phyloP scores from a whole-genome alignment of 2,888 invertebrate species.

The Ischnus inquisitorius region DNA sequence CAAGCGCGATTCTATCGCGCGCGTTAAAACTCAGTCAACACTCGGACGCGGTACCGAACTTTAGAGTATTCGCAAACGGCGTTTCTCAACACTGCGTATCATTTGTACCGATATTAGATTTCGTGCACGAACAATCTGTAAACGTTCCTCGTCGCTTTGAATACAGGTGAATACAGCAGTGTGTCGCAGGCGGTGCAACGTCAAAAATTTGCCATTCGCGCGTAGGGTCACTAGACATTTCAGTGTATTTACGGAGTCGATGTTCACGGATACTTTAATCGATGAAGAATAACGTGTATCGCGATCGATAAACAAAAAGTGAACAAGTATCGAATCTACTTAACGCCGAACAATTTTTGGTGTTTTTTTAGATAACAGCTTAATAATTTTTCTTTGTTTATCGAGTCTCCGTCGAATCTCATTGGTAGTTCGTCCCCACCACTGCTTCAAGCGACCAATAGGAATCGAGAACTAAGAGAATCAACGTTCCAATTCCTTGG shows the following conservation, averaged over 20 bases:
- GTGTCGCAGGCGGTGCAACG: neutral
- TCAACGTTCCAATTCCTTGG: neutral
- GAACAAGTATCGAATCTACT: no score
- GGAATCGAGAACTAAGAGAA: neutral
- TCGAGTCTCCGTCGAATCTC: no score
- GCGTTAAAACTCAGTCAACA: slow-evolving; percentile 9
- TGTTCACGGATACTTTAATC: no score
- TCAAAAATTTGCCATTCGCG: neutral
- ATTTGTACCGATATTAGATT: slow-evolving; percentile 33
- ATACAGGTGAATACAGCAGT: slow-evolving; percentile 44
- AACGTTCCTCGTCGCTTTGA: slow-evolving; percentile 49
- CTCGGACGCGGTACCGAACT: slow-evolving; percentile 5
- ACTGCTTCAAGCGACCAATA: no score
- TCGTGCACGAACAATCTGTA: slow-evolving; percentile 55
- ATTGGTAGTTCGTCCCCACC: no score
- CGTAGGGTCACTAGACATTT: neutral
- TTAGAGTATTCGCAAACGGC: slow-evolving; percentile 23
- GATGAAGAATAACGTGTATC: no score
- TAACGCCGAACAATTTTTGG: no score
- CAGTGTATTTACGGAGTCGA: neutral
- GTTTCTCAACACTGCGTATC: slow-evolving; percentile 33
- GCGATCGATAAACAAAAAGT: no score
- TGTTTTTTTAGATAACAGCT: no score
- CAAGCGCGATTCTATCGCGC: neutral
- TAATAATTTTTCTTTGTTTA: no score